These are phyloP conservation scores for Oikopleura dioica DNA, from an alignment of 23 tunicate genomes.

Conservation along the genomic window DNA sequence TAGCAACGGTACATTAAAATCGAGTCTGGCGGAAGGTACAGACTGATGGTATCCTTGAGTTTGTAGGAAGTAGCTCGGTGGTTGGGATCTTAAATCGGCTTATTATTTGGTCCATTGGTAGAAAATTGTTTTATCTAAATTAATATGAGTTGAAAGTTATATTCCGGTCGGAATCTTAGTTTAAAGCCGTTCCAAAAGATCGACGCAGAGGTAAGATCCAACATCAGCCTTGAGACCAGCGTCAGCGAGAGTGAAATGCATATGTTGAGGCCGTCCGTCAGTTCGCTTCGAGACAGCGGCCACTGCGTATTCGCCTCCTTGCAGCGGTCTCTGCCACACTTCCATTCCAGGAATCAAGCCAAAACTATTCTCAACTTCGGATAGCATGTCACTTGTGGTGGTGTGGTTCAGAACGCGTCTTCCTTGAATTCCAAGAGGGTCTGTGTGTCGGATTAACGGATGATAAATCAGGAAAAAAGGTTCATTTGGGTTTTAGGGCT, in stretches of 20 bases:
- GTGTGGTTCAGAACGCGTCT: conserved; percentile 19
- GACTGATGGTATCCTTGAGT: not conserved
- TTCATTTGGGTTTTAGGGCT: not conserved
- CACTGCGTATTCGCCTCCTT: conserved; percentile 27
- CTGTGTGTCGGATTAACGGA: no score
- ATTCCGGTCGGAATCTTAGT: no score
- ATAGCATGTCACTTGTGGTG: not conserved
- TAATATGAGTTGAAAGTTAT: no score
- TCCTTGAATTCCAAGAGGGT: conserved; percentile 63
- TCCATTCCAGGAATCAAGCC: conserved; percentile 7
- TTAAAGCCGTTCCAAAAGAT: no score
- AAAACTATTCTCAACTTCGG: not conserved
- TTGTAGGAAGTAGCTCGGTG: not conserved
- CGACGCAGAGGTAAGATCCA: not conserved
- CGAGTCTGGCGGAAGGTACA: not conserved
- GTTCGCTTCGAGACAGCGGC: conserved; percentile 52
- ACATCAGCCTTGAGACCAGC: not conserved
- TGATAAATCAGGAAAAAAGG: no score
- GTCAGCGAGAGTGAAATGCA: not conserved
- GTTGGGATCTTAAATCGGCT: no score
- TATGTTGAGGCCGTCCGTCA: conserved; percentile 31
- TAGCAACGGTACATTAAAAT: conserved; percentile 3
- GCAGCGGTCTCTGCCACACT: conserved; percentile 35
- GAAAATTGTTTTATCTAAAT: no score
- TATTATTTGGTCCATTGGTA: no score